Conservation (phyloP, 2,113 vertebrate genomes). For the Cichladusa arquata region DNA sequence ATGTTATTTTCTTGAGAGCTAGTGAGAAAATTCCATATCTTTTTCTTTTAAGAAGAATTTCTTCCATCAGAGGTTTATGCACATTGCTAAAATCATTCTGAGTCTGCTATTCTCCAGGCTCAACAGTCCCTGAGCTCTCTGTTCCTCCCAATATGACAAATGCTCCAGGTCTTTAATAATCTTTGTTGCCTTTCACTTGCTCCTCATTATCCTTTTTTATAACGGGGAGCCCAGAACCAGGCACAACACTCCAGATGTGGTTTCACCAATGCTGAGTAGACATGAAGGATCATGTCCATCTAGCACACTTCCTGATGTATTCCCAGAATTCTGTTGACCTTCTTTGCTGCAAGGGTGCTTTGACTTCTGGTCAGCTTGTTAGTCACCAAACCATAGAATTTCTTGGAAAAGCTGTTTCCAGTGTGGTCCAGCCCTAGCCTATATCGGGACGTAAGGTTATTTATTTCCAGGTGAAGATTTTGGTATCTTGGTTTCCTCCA, state of each 20-base stretch:
- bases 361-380: neutral
- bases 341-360: neutral
- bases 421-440: fast-evolving
- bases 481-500: neutral
- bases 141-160: neutral
- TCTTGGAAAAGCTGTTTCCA: neutral
- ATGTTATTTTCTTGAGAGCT: neutral
- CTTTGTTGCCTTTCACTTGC: neutral
- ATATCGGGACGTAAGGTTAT: fast-evolving
- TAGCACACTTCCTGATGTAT: neutral
- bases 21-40: neutral
- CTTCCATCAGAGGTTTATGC: neutral
- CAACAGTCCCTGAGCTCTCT: neutral
- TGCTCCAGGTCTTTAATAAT: neutral
- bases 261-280: neutral
- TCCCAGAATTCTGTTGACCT: neutral
- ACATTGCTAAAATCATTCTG: neutral
- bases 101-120: neutral
- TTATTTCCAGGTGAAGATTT: neutral
- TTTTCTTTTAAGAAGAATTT: neutral
- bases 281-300: neutral
- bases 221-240: neutral
- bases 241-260: neutral
- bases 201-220: neutral
- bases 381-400: neutral